Base-by-base conservation (phyloP, 2,113 vertebrate genomes). In the Lophochroa leadbeateri region DNA sequence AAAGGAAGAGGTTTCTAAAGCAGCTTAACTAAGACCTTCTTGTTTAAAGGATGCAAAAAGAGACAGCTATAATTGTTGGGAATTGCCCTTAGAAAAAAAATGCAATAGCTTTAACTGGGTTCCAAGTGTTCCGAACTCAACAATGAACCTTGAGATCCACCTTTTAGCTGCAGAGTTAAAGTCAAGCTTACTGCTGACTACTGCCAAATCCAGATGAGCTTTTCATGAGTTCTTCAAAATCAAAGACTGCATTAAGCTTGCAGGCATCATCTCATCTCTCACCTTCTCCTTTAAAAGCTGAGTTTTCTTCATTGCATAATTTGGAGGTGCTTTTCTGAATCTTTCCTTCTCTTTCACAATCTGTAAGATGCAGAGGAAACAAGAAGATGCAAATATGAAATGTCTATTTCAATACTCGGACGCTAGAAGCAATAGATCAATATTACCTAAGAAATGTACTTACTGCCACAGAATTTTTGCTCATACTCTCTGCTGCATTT, bases 281-380 rank as follows among this genome's bases (percentile, higher is more conserved):
- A 99, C 99, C 99, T 99, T 99, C 90, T 99, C 99, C 97, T 99
- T 99, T 64, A 99, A 95, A 63, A 99, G 97, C 84, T 99, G 99
- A 4, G 99, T 99, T 98, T 99, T 99, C 98, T 99, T 99, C 99
- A 99, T 99, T 85, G 99, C 99, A 39, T 99, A 99, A 96, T 99
- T 99, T 43, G 99, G 98, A 53, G 99, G 99, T 20, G 99, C 99
- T 98, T 99, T 99, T 76, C 99, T 98, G 98, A 99, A 99, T 52
- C 99, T 88, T 97, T 99, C 99, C 89, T 99, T 99, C 94, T 99
- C 99, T 97, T 99, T 99, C 44, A 99, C 99, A 72, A 99, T 99
- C 99, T 99, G 96, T 39, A 97, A 90, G 78, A 57, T 39, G 18
- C 55, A 70, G 49, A 46, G 67, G 33, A 60, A 95, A 71, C 31